Evolutionary conservation across 2,113 vertebrate genomes (phyloP), one percentile per base, ranked within the genome.

Genomic region (Tragelaphus scriptus): DNA sequence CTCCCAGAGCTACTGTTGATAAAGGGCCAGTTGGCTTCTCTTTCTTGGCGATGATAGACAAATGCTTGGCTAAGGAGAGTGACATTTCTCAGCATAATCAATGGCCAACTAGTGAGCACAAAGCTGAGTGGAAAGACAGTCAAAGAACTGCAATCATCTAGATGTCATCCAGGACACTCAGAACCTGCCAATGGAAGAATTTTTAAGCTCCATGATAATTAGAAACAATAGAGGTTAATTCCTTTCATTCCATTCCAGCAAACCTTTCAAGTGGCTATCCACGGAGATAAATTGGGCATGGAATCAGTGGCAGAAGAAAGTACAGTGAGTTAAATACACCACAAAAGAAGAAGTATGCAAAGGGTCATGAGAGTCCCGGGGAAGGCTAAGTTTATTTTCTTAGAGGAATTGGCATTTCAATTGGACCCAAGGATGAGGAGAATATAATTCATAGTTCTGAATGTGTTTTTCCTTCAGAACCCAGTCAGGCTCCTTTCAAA

Each of bases 391-490:
- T n/a, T n/a, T 88, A 25, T 80, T 68, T 94, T 47, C 77, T 79
- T 61, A 82, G 8, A 84, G 86, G 68, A 56, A 71, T 0, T 87
- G 61, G 32, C 91, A 40, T 80, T 84, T 71, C 82, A 79, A 32
- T 94, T 63, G 36, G 68, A 82, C 61, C 19, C 15, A 23, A 51
- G 65, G 84, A 68, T 47, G 79, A 51, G 49, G 55, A 88, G 58
- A n/a, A 47, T 59, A 11, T 26, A 88, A 90, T 51, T 85, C 87
- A 81, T 28, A 47, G 82, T 53, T 84, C 93, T 95, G 16, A 68
- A 85, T 58, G 61, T 53, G 51, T 49, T 94, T 94, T 71, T 84
- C 88, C 80, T 95, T 84, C 87, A 77, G 65, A 97, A 93, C 65
- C 51, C 12, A 51, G 56, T 17, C 82, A 94, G 44, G 61, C 65